Conservation (phyloP, 2,797 vertebrate genomes). For the Babyrousa celebensis region DNA sequence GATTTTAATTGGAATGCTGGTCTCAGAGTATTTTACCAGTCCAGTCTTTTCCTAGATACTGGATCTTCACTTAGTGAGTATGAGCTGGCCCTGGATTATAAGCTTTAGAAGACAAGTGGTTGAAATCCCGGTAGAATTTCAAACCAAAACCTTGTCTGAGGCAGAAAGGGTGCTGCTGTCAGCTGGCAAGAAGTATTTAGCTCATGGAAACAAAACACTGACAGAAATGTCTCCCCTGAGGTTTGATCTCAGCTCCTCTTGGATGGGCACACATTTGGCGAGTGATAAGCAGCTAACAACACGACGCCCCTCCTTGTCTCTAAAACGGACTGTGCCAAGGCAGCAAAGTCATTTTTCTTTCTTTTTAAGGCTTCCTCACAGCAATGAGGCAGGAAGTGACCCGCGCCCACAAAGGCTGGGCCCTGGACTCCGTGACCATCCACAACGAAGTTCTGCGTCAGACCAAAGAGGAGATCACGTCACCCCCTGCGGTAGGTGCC, state of each 20-base stretch:
- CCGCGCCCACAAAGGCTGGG: constrained; percentile 95
- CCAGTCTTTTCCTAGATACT: constrained; percentile 46
- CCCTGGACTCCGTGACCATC: constrained; percentile 93
- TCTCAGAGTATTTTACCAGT: constrained; percentile 81
- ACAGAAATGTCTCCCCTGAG: not conserved
- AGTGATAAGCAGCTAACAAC: not conserved
- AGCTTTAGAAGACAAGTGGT: not conserved
- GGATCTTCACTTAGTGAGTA: constrained; percentile 45
- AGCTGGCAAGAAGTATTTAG: not conserved
- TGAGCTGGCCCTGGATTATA: not conserved
- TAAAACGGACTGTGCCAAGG: not conserved
- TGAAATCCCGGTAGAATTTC: constrained; percentile 59
- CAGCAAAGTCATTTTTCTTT: not conserved
- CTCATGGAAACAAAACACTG: constrained; percentile 47
- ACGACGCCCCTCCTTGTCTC: not conserved
- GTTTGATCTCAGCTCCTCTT: not conserved
- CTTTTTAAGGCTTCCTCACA: constrained; percentile 93
- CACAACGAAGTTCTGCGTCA: constrained; percentile 93
- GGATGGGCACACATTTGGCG: not conserved
- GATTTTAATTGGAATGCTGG: constrained; percentile 81
- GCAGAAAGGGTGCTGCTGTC: constrained; percentile 37
- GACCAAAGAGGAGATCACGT: constrained; percentile 92
- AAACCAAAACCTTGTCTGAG: not conserved
- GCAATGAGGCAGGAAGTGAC: constrained; percentile 95
- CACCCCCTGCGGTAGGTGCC: constrained; percentile 89